Evolutionary conservation across 2,113 vertebrate species (phyloP).

Genomic region (Chaetodon trifascialis): DNA sequence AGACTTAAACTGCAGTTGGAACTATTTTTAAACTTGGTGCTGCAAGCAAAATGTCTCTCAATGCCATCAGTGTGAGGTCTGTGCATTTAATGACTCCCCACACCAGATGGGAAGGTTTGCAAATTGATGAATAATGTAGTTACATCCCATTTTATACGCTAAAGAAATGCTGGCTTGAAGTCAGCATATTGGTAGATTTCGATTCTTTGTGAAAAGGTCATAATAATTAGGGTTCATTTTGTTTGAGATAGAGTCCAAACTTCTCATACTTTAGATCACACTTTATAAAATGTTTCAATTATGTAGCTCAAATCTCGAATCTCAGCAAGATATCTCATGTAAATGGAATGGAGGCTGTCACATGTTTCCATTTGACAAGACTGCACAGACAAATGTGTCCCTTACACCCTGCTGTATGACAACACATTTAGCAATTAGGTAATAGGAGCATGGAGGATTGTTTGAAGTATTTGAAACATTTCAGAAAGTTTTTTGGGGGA

Average conservation of each 20-base stretch:
- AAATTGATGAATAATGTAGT: not conserved
- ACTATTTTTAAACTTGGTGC: conserved; percentile 59
- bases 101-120: conserved; percentile 32
- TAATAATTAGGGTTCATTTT: conserved; percentile 9
- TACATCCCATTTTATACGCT: not conserved
- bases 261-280: not conserved
- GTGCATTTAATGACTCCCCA: conserved; percentile 47
- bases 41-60: conserved; percentile 51
- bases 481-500: not conserved
- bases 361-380: conserved; percentile 2
- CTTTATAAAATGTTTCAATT: conserved; percentile 13
- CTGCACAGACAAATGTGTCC: not conserved
- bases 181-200: not conserved
- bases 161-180: conserved; percentile 4
- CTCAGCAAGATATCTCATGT: not conserved
- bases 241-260: not conserved
- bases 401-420: conserved; percentile 2
- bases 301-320: not conserved
- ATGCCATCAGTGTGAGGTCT: conserved; percentile 32
- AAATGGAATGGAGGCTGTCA: not conserved
- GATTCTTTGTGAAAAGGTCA: not conserved
- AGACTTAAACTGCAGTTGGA: conserved; percentile 43
- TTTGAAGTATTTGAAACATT: conserved; percentile 18
- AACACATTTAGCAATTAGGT: conserved; percentile 7
- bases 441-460: not conserved